Evolutionary conservation across 92 coral and sea anemone species (phyloP), one percentile per base, ranked within the genome.

Genomic region (Plumapathes pennacea): DNA sequence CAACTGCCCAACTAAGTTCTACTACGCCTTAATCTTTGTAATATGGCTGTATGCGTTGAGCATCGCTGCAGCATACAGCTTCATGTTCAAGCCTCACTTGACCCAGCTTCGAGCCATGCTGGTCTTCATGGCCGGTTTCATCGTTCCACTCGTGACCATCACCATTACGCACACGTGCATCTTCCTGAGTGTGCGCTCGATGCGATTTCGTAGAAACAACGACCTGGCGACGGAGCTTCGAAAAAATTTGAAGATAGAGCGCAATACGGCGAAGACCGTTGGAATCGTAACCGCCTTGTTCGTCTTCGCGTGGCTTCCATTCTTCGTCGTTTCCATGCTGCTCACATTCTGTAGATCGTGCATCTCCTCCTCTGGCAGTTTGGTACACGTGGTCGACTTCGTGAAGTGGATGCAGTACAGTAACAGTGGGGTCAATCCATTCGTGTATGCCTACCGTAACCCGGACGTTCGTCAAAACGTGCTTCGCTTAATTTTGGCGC

Each of bases 361-460:
- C 24, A 63, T 81, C 7, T 88, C 80, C 3, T 20, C 30, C 1
- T 88, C 54, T 3, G 25, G 30, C 5, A 46, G 62, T 6, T 62
- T 81, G 15, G 34, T 34, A 3, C 67, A 76, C 6, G 70, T 85
- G 47, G 43, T 85, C 60, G 94, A 85, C 72, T 70, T 85, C 53
- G 73, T 85, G 2, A 85, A 85, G 46, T 82, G 82, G 72, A 85
- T 85, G 89, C 94, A 85, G 26, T 85, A 85, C 37, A 62, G 67
- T 15, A 85, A 81, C 76, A 85, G 94, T 41, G 89, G 69, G 11
- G 71, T 85, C 3, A 85, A 85, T 54, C 94, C 94, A 4, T 61
- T 67, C 38, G 77, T 85, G 24, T 85, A 85, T 44, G 82, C 89
- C 12, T 85, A 81, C 44, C 88, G 94, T 10, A 85, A 84, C 58